Percentiles rank a stretch among this genome's conserved stretches.
phyloP scores from a whole-genome alignment of 2,797 vertebrate genomes.

The Sebastiscus albofasciatus region DNA sequence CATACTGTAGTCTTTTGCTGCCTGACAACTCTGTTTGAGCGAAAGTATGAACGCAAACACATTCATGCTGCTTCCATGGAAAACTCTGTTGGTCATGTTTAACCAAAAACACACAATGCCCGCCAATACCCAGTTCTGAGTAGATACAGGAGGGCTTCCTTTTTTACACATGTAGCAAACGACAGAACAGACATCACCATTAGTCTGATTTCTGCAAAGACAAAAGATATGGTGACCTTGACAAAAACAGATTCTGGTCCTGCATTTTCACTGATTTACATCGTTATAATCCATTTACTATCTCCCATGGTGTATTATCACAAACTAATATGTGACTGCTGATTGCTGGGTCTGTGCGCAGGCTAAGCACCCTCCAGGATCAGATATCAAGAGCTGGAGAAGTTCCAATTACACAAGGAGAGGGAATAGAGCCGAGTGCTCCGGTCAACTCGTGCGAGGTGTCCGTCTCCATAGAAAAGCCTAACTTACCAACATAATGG shows the following conservation, averaged over 20 bases:
- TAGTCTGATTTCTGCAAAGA: not conserved
- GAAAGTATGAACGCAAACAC: constrained; percentile 16
- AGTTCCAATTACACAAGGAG: not conserved
- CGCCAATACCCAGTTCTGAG: not conserved
- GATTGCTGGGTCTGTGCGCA: not conserved
- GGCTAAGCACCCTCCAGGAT: not conserved
- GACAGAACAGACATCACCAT: not conserved
- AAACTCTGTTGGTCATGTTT: not conserved
- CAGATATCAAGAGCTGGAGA: not conserved
- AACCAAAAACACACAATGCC: not conserved
- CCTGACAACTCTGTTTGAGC: not conserved
- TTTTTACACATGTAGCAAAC: not conserved
- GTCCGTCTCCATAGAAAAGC: constrained; percentile 10
- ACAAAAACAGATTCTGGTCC: not conserved
- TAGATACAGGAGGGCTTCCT: not conserved
- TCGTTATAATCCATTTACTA: not conserved
- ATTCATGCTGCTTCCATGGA: constrained; percentile 9
- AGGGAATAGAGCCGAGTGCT: not conserved
- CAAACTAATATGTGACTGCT: not conserved
- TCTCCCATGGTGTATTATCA: not conserved
- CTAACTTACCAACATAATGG: constrained; percentile 15
- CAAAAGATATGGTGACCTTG: not conserved
- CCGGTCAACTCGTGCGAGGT: constrained; percentile 13
- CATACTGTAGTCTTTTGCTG: not conserved
- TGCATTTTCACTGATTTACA: not conserved